A percentile compares a stretch with the other conserved stretches of the same genome.
phyloP scores from a whole-genome alignment of 2,797 vertebrate species.

The Peromyscus melanophrys region DNA sequence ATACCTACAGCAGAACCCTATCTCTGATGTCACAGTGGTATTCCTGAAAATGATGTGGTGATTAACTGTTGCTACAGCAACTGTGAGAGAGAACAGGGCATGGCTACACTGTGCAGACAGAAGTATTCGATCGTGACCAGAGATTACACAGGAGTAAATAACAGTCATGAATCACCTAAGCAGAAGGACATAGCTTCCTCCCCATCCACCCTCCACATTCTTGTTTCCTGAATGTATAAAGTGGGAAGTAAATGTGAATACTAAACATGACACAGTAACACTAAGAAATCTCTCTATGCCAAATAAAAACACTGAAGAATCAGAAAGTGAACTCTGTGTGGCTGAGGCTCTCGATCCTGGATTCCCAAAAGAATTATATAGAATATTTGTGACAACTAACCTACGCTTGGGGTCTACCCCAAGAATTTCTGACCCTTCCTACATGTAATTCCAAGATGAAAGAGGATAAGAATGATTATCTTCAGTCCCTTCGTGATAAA shows the following conservation, averaged over 20 bases:
- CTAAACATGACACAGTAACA: not conserved
- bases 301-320: not conserved
- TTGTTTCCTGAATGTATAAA: not conserved
- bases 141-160: constrained; percentile 23
- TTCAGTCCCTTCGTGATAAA: not conserved
- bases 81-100: not conserved
- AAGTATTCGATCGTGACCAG: not conserved
- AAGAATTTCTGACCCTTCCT: not conserved
- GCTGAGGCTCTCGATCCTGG: not conserved
- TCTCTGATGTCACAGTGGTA: not conserved
- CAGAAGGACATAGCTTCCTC: not conserved
- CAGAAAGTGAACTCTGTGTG: not conserved
- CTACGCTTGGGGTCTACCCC: not conserved
- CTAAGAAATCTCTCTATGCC: constrained; percentile 17
- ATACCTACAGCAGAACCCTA: not conserved
- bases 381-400: not conserved
- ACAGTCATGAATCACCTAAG: not conserved
- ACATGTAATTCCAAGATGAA: not conserved
- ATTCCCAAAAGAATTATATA: not conserved
- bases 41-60: constrained; percentile 48
- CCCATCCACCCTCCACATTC: not conserved
- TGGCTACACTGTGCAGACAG: not conserved
- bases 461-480: not conserved
- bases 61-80: constrained; percentile 33
- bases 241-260: not conserved